Evolutionary conservation across 2,113 vertebrate species (phyloP).

Genomic region (Cyanistes caeruleus): DNA sequence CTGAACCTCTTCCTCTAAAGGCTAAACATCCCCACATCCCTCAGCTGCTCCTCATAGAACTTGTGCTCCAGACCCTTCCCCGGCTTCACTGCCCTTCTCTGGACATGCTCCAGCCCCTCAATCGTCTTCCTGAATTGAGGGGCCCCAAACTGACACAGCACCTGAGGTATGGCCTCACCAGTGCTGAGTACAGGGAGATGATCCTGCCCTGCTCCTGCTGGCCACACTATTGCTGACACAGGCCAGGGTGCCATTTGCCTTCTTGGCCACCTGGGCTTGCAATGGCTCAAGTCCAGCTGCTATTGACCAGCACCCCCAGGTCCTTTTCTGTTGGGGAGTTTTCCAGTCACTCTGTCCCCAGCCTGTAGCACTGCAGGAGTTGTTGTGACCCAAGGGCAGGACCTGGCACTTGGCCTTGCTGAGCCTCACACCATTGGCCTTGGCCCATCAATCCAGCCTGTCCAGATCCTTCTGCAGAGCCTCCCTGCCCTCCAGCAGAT

Average conservation of each 20-base stretch:
- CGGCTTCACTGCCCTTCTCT: neutral
- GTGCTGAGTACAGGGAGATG: accelerated
- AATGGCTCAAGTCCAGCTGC: neutral
- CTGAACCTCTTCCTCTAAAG: neutral
- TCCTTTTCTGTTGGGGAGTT: neutral
- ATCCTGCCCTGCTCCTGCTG: neutral
- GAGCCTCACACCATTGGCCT: neutral
- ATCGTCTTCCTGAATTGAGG: neutral
- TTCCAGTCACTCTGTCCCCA: neutral
- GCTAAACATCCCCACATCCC: neutral
- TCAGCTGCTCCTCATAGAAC: neutral
- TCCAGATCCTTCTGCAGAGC: neutral
- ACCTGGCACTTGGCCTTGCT: neutral
- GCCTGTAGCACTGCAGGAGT: neutral
- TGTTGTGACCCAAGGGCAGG: neutral
- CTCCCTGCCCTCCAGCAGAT: neutral
- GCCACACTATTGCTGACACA: neutral
- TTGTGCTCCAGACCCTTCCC: neutral
- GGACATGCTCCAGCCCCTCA: neutral
- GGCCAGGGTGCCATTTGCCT: neutral
- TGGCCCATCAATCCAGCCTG: neutral
- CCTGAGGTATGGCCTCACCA: accelerated
- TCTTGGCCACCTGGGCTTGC: neutral
- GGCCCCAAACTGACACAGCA: neutral
- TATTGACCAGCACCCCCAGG: neutral